Conservation (phyloP, 1,140 invertebrate genomes). For the Triops cancriformis region DNA sequence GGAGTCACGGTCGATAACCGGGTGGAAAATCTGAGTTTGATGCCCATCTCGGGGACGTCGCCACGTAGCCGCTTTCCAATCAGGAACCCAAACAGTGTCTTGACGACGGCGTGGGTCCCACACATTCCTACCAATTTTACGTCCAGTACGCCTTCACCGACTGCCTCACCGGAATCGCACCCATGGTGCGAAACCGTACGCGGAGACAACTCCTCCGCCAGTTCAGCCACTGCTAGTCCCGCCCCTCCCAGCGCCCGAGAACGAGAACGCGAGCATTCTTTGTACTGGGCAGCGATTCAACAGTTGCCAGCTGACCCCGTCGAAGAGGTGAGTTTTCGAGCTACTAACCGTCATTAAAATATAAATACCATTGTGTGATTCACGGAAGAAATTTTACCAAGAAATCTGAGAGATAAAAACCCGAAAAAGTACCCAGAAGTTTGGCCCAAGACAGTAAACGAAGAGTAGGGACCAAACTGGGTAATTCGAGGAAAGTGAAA, state of each 20-base stretch:
- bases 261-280: conserved; percentile 38
- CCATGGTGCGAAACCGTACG: background rate
- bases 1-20: conserved; percentile 46
- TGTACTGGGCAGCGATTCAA: conserved; percentile 48
- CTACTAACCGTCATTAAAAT: background rate
- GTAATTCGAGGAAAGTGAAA: too few species aligned
- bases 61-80: conserved; percentile 18
- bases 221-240: conserved; percentile 28
- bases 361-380: background rate
- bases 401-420: too few species aligned
- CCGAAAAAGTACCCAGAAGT: too few species aligned
- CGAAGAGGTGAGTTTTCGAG: conserved; percentile 37
- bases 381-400: too few species aligned
- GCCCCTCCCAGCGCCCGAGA: conserved; percentile 30
- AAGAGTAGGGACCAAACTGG: too few species aligned
- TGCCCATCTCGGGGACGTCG: conserved; percentile 30
- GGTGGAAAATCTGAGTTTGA: conserved; percentile 43
- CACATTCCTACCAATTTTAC: background rate
- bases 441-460: too few species aligned
- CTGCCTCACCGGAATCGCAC: background rate
- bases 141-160: background rate
- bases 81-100: background rate
- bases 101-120: conserved; percentile 22
- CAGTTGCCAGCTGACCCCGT: conserved; percentile 42
- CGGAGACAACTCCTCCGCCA: conserved; percentile 10